Conservation (phyloP, 2,113 vertebrate species). For the Spizaetus ornatus region DNA sequence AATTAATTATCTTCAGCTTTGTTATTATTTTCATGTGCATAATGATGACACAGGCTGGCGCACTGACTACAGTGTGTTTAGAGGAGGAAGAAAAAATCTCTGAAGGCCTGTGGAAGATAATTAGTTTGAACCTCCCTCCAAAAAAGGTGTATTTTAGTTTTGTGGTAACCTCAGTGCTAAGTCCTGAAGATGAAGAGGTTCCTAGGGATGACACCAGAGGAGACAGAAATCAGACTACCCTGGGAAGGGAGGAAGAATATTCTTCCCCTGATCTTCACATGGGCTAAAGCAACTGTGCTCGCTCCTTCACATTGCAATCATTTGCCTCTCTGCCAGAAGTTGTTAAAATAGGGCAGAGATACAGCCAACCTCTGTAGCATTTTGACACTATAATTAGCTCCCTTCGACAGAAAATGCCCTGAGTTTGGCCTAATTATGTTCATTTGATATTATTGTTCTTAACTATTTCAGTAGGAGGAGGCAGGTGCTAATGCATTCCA, state of each 20-base stretch:
- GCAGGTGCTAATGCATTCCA: neutral
- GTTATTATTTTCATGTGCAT: neutral
- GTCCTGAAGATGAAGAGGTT: neutral
- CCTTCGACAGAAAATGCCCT: neutral
- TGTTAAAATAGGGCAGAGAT: neutral
- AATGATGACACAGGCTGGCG: neutral
- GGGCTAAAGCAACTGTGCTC: neutral
- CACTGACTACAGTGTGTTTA: neutral
- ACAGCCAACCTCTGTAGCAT: neutral
- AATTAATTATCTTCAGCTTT: conserved; percentile 8
- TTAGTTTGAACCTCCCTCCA: neutral
- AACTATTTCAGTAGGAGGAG: neutral
- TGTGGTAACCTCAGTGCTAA: neutral
- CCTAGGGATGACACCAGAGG: neutral
- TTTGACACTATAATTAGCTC: neutral
- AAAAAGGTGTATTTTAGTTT: neutral
- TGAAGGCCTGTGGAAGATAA: neutral
- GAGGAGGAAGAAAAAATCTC: neutral
- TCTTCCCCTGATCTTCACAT: neutral
- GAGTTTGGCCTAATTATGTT: neutral
- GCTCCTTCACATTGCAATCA: neutral
- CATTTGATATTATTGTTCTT: neutral
- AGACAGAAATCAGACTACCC: neutral
- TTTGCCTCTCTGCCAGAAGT: neutral
- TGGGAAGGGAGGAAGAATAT: neutral